Evolutionary conservation across 2,888 invertebrate species (phyloP).

Genomic region (Eurytoma californica): DNA sequence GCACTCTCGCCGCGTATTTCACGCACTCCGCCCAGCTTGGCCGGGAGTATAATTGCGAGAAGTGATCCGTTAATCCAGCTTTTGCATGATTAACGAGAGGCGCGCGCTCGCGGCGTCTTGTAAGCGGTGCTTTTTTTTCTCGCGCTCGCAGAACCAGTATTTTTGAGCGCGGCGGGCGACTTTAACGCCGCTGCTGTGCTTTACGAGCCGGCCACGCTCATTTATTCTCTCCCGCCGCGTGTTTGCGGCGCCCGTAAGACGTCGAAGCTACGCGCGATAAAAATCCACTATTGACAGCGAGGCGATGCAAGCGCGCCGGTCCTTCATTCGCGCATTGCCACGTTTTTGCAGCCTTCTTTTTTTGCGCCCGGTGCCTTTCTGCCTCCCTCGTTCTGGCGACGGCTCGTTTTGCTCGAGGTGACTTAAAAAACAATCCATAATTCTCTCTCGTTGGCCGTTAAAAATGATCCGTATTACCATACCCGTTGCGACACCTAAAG

Average conservation of each 20-base stretch:
- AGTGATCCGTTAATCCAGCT: constrained; percentile 22
- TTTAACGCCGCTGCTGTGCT: constrained; percentile 14
- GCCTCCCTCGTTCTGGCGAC: not conserved
- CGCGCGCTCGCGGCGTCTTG: not conserved
- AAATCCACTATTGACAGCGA: constrained; percentile 19
- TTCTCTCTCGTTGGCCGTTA: constrained; percentile 6
- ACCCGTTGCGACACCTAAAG: not conserved
- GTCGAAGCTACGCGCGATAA: constrained; percentile 8
- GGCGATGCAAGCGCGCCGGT: not conserved
- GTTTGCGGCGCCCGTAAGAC: not conserved
- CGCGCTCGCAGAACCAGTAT: constrained; percentile 11
- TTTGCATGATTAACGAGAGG: constrained; percentile 46
- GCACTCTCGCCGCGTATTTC: not conserved
- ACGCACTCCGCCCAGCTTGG: not conserved
- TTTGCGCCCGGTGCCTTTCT: not conserved
- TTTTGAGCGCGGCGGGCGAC: constrained; percentile 14
- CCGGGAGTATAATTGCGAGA: constrained; percentile 12
- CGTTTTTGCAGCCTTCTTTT: not conserved
- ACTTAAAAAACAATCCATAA: not conserved
- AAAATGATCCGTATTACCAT: constrained; percentile 11
- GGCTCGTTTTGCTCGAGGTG: not conserved
- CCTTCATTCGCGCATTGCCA: not conserved
- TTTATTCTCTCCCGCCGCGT: constrained; percentile 27
- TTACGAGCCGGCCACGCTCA: constrained; percentile 32
- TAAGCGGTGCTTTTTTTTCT: not conserved